Evolutionary conservation across 2,113 vertebrate genomes (phyloP).

Genomic region (Lagopus muta): DNA sequence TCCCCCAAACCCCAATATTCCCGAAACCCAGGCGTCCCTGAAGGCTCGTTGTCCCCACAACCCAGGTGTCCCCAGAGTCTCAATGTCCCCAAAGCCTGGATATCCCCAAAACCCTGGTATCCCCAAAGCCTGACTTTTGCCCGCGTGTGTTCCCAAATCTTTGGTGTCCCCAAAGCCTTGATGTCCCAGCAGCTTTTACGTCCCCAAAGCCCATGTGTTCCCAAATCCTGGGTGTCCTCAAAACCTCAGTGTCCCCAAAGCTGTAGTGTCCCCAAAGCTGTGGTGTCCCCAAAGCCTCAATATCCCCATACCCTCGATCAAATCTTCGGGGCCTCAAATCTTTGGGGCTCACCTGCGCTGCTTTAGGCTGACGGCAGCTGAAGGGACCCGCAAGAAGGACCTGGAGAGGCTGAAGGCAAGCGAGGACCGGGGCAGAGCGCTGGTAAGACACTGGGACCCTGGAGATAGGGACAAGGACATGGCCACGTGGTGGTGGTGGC

Average conservation of each 20-base stretch:
- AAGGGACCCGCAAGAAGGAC: constrained; percentile 84
- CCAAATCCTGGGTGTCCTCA: neutral
- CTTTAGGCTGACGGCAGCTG: constrained; percentile 80
- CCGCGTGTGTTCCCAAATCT: neutral
- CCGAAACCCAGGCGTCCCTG: neutral
- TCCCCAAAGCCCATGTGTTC: neutral
- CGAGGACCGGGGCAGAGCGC: neutral
- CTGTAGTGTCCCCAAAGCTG: too few relatives aligned
- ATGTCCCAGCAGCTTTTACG: neutral
- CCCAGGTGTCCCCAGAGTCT: neutral
- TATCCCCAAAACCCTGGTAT: neutral
- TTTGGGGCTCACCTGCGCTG: too few relatives aligned
- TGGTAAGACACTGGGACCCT: neutral
- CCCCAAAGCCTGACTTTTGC: neutral
- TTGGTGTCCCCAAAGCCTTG: too few relatives aligned
- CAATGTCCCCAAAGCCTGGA: neutral
- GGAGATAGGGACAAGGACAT: neutral
- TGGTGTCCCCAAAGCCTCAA: neutral
- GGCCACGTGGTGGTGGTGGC: neutral
- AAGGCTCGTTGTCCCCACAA: too few relatives aligned
- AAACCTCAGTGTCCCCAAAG: neutral
- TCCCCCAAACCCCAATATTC: neutral
- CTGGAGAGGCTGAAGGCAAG: constrained; percentile 76
- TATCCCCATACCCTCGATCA: neutral
- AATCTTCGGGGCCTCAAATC: too few relatives aligned